These are phyloP conservation scores for Apodemia mormo DNA, from an alignment of 2,888 invertebrate species.

Conservation along the genomic window DNA sequence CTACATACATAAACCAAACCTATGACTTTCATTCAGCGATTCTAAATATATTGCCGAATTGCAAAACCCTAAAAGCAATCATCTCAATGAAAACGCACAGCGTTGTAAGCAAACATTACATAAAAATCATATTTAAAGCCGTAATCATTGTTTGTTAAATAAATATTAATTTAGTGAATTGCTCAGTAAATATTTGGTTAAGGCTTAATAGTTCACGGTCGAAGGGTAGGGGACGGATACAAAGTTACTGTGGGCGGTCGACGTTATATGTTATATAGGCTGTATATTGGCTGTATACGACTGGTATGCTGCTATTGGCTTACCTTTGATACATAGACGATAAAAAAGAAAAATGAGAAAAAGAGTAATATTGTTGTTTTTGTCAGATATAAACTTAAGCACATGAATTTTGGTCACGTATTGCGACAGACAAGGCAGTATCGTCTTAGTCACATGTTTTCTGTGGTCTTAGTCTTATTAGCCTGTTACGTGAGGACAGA, in stretches of 20 bases:
- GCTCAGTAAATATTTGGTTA: slow-evolving; percentile 58
- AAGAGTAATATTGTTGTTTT: background rate
- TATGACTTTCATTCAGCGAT: no score
- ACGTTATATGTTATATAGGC: background rate
- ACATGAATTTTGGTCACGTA: background rate
- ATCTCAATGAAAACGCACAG: slow-evolving; percentile 2
- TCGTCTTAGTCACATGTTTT: background rate
- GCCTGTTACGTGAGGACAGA: no score
- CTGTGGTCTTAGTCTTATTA: no score
- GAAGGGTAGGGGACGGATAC: slow-evolving; percentile 49
- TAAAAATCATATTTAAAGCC: slow-evolving; percentile 33
- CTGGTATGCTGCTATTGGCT: slow-evolving; percentile 1
- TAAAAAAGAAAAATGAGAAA: background rate
- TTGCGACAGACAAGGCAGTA: background rate
- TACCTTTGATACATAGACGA: background rate
- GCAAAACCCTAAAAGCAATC: slow-evolving; percentile 8
- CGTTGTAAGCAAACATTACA: slow-evolving; percentile 18
- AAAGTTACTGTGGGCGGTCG: slow-evolving; percentile 33
- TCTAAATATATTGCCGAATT: background rate
- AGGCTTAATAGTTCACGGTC: slow-evolving; percentile 55
- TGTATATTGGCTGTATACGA: background rate
- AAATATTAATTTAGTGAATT: slow-evolving; percentile 71
- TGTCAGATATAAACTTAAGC: background rate
- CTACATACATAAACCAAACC: no score
- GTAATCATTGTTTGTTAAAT: slow-evolving; percentile 53